Evolutionary conservation across 2,797 vertebrate genomes (phyloP), one percentile per base, ranked within the genome.

Genomic region (Rachycentron canadum): DNA sequence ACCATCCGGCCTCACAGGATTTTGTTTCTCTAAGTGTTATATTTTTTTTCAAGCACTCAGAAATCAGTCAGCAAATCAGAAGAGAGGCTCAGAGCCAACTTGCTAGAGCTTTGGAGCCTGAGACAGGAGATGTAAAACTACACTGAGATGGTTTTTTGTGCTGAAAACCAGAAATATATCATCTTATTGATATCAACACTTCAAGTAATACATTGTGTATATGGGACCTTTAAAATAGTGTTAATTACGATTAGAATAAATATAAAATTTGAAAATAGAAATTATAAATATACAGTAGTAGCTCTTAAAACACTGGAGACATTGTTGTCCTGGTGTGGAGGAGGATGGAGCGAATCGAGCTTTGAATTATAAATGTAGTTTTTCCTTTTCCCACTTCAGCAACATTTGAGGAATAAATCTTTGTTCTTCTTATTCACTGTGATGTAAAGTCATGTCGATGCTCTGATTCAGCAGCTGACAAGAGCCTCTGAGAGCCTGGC

Each of bases 381-480:
- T 10, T 55, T 23, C 45, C 21, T 52, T 52, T 17, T 53, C 14
- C 25, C 25, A 28, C 50, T 7, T 53, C 50, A 28, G 50, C 50
- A 28, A 26, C 12, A 26, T 50, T 25, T 23, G 21, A 49, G 47
- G 9, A 49, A 12, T 23, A 49, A 49, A 9, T 49, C 47, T 23
- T n/a, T 2, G 25, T 56, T 56, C 23, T 47, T 67, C 34, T 50
- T 12, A 40, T 34, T 25, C 28, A 21, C 60, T 21, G 28, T 25
- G 26, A 4, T 32, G 10, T 56, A 7, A 47, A 32, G 19, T 52
- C 5, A 7, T 16, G 2, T 19, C 0, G 17, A 6, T 34, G 21
- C 36, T 58, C 49, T 36, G 61, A 66, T 59, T 60, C 43, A 41
- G 55, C 34, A 52, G 11, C 38, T 23, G 56, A 56, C 38, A n/a